These are phyloP conservation scores for Hycleus phaleratus DNA, from an alignment of 1,140 invertebrate species.

Conservation along the genomic window DNA sequence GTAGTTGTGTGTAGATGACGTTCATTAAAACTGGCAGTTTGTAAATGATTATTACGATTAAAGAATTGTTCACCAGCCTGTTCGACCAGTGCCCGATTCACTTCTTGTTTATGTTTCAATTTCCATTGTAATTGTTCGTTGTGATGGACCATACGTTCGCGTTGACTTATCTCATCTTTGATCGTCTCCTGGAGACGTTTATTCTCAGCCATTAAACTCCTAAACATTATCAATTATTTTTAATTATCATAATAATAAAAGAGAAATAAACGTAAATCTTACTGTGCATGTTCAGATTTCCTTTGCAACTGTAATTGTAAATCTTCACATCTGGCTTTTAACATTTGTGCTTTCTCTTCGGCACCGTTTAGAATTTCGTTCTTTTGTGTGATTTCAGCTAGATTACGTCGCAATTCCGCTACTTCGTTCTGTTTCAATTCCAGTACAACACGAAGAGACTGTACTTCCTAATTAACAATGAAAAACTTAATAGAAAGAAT, in stretches of 20 bases:
- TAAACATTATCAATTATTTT: not conserved
- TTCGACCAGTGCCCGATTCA: conserved; percentile 42
- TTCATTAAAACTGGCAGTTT: conserved; percentile 36
- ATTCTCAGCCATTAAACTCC: conserved; percentile 46
- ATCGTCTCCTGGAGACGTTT: conserved; percentile 61
- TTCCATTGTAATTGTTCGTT: conserved; percentile 84
- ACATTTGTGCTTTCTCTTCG: conserved; percentile 45
- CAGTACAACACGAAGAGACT: conserved; percentile 65
- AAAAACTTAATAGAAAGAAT: not conserved
- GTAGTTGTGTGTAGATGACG: conserved; percentile 2
- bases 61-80: conserved; percentile 30
- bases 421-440: conserved; percentile 68
- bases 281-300: conserved; percentile 51
- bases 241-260: too few relatives aligned
- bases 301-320: conserved; percentile 55
- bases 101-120: conserved; percentile 67
- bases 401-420: conserved; percentile 56
- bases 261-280: conserved; percentile 26
- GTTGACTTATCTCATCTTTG: conserved; percentile 65
- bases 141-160: conserved; percentile 65
- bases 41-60: conserved; percentile 23
- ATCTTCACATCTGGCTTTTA: conserved; percentile 62
- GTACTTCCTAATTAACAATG: conserved; percentile 46
- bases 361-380: conserved; percentile 47
- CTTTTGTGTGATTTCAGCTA: conserved; percentile 50